These are phyloP conservation scores for Embidobia sp. DNA, from an alignment of 2,888 invertebrate species.

Conservation along the genomic window DNA sequence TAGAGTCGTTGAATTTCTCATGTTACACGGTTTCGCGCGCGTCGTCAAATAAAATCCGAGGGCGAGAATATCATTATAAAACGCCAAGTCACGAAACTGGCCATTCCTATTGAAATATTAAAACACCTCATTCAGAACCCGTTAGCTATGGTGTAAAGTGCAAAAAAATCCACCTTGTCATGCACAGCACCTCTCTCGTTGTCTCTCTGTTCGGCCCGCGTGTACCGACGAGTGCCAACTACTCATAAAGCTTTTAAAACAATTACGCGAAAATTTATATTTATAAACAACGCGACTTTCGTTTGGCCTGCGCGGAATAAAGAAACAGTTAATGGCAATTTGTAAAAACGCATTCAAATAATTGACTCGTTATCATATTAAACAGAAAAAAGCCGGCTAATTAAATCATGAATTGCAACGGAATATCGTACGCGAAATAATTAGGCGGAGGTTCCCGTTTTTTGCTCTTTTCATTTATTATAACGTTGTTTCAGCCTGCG, in stretches of 20 bases:
- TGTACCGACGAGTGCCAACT: constrained; percentile 60
- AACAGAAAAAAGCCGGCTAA: constrained; percentile 17
- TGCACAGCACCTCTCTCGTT: constrained; percentile 77
- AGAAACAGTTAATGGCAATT: constrained; percentile 36
- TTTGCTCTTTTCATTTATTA: constrained; percentile 16
- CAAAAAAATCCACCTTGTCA: constrained; percentile 81
- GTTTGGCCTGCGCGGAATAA: constrained; percentile 12
- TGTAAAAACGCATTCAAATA: constrained; percentile 37
- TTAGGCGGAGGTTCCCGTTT: background rate
- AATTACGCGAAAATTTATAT: constrained; percentile 51
- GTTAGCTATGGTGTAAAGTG: constrained; percentile 77
- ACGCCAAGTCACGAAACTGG: constrained; percentile 81
- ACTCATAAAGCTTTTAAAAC: constrained; percentile 57
- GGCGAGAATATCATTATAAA: constrained; percentile 81
- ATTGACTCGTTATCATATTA: constrained; percentile 32
- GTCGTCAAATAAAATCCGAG: constrained; percentile 76
- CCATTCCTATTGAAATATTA: constrained; percentile 81
- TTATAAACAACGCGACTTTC: constrained; percentile 43
- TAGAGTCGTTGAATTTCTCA: constrained; percentile 75
- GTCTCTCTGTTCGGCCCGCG: constrained; percentile 67
- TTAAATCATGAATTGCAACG: constrained; percentile 25
- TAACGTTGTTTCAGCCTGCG: background rate
- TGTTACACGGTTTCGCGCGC: constrained; percentile 69
- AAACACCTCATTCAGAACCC: constrained; percentile 80
- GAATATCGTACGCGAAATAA: constrained; percentile 3